Conservation (phyloP, 2,113 vertebrate genomes). For the Anolis sagrei region DNA sequence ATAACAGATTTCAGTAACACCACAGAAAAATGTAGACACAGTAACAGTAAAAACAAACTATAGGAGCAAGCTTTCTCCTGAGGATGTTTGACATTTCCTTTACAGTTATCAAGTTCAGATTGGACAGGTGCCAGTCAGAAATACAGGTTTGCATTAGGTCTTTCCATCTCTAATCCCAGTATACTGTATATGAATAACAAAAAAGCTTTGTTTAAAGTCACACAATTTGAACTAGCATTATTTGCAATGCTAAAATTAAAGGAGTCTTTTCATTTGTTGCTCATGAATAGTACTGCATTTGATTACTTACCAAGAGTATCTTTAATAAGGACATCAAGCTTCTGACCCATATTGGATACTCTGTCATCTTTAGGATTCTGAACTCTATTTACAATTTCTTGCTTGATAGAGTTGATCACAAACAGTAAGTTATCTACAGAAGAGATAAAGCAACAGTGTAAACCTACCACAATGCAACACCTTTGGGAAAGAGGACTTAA, state of each 20-base stretch:
- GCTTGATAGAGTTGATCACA: constrained; percentile 98
- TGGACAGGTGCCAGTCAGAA: too few species aligned
- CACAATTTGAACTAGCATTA: background rate
- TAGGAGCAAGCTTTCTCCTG: background rate
- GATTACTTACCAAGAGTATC: constrained; percentile 90
- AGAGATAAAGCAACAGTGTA: constrained; percentile 9
- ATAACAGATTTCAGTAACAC: background rate
- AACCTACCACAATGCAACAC: constrained; percentile 4
- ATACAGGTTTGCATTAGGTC: too few species aligned
- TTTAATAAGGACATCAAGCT: constrained; percentile 91
- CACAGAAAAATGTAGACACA: background rate
- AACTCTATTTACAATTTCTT: constrained; percentile 95
- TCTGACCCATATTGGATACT: constrained; percentile 90
- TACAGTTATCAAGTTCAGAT: too few species aligned
- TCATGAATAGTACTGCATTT: background rate
- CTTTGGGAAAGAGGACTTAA: background rate
- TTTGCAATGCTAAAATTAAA: background rate
- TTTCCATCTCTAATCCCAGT: background rate
- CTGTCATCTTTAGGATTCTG: constrained; percentile 88
- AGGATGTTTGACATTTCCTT: too few species aligned
- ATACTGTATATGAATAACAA: background rate
- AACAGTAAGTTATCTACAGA: constrained; percentile 93
- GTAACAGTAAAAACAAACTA: background rate
- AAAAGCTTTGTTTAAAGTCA: background rate
- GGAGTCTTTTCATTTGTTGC: background rate